Conservation (phyloP, 2,113 vertebrate species). For the Glaucomys volans region DNA sequence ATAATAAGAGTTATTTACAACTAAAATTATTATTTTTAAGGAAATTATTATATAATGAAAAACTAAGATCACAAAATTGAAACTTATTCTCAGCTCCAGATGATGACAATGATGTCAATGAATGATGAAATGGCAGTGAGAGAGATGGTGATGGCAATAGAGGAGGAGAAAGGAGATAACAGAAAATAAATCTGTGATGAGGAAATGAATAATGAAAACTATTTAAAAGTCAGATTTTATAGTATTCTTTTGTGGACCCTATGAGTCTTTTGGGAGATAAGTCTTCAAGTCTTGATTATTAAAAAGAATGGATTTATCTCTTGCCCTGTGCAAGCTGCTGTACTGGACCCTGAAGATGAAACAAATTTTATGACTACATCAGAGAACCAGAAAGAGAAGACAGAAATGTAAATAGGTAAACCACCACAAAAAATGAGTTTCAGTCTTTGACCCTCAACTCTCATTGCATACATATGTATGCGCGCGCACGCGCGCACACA, state of each 20-base stretch:
- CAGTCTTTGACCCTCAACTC: not conserved
- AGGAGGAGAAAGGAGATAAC: not conserved
- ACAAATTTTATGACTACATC: not conserved
- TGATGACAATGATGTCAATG: not conserved
- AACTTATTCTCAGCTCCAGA: not conserved
- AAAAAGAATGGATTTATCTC: not conserved
- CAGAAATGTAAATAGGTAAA: not conserved
- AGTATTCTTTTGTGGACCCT: not conserved
- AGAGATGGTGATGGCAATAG: not conserved
- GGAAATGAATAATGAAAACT: not conserved
- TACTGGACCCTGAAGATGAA: not conserved
- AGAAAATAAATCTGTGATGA: not conserved
- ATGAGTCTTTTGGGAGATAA: not conserved
- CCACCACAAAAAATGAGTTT: not conserved
- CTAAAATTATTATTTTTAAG: slow-evolving; percentile 43
- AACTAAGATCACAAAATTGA: not conserved
- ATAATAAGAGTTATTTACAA: slow-evolving; percentile 1
- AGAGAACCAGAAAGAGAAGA: not conserved
- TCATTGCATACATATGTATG: not conserved
- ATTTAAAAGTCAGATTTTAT: not conserved
- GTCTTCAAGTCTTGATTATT: not conserved
- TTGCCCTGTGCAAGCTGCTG: not conserved
- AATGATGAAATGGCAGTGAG: not conserved
- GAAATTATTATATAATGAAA: not conserved
- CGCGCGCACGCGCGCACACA: not conserved